These are phyloP conservation scores for Malurus cyaneus DNA, from an alignment of 2,113 vertebrate genomes.

Conservation along the genomic window DNA sequence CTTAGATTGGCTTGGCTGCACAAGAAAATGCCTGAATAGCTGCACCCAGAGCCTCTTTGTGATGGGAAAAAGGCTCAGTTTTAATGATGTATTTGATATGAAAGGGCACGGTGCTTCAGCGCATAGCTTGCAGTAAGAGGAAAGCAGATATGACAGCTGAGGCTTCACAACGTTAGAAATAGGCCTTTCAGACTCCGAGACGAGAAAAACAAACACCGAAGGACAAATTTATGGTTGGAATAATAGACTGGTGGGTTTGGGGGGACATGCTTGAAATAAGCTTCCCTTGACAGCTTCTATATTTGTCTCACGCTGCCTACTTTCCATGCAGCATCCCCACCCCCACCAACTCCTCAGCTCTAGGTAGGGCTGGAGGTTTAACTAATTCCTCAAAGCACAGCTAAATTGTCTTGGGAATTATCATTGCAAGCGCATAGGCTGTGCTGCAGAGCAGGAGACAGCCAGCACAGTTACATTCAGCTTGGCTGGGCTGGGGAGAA, in stretches of 20 bases:
- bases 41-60: neutral
- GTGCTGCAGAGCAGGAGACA: neutral
- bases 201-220: slow-evolving; percentile 52
- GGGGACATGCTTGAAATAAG: slow-evolving; percentile 42
- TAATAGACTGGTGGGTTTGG: slow-evolving; percentile 51
- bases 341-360: neutral
- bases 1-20: neutral
- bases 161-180: slow-evolving; percentile 22
- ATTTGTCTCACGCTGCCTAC: slow-evolving; percentile 15
- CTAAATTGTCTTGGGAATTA: neutral
- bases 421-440: accelerated
- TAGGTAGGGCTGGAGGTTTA: slow-evolving; percentile 15
- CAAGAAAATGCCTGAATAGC: neutral
- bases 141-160: slow-evolving; percentile 59
- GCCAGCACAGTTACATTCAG: no score
- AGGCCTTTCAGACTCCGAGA: slow-evolving; percentile 1
- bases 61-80: neutral
- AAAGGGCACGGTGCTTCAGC: slow-evolving; percentile 36
- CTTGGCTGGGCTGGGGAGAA: neutral
- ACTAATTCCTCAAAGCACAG: neutral
- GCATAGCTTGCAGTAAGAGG: slow-evolving; percentile 9
- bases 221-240: slow-evolving; percentile 48
- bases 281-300: slow-evolving; percentile 47
- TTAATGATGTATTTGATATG: slow-evolving; percentile 56
- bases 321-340: neutral